Conservation (phyloP, 2,113 vertebrate genomes). For the Anarhynchus alexandrinus region DNA sequence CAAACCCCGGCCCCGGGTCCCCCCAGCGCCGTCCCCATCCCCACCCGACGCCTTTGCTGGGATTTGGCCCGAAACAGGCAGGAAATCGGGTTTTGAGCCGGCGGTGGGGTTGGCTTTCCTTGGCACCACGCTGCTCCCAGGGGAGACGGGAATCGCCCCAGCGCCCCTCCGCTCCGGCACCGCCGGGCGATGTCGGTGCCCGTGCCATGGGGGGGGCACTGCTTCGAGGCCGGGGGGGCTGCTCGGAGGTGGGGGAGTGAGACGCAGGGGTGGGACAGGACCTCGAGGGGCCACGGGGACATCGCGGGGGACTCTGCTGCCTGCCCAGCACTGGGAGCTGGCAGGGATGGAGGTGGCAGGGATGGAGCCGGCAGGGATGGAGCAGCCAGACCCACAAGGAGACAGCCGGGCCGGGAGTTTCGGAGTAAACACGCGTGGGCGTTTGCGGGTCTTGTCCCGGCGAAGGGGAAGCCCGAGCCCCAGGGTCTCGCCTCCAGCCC, state of each 20-base stretch:
- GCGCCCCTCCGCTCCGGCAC: neutral
- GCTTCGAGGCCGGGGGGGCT: neutral
- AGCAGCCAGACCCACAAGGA: neutral
- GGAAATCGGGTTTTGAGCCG: neutral
- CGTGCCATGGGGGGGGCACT: neutral
- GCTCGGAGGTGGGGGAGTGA: neutral
- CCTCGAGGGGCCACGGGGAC: neutral
- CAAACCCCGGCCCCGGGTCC: fast-evolving
- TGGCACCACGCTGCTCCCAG: neutral
- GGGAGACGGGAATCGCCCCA: neutral
- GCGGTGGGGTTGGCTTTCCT: neutral
- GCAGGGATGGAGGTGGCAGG: no score
- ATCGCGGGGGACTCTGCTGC: fast-evolving
- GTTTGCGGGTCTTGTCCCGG: neutral
- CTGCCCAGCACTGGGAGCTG: neutral
- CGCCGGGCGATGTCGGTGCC: neutral
- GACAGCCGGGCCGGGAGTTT: neutral
- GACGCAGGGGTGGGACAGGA: fast-evolving
- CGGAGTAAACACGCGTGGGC: neutral
- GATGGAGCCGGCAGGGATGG: neutral
- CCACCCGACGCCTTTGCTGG: fast-evolving
- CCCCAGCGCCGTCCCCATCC: neutral
- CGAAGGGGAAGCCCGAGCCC: neutral
- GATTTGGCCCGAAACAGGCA: neutral
- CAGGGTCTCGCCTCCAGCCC: neutral